Conservation (phyloP, 2,113 vertebrate genomes). For the Petroica traversi region DNA sequence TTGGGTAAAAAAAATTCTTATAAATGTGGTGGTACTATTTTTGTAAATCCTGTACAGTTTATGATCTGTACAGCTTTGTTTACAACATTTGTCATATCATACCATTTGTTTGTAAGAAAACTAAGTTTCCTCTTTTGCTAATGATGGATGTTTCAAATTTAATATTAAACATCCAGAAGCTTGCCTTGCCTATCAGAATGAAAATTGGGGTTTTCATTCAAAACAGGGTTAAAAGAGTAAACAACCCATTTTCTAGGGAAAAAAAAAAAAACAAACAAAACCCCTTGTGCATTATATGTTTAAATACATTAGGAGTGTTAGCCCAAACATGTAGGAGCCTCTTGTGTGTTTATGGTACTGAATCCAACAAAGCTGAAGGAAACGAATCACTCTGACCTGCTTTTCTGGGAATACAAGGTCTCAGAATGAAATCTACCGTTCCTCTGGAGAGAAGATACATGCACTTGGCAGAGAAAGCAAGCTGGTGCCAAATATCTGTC, state of each 20-base stretch:
- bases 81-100: not conserved
- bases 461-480: not conserved
- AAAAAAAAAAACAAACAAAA: too few relatives aligned
- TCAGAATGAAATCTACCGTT: not conserved
- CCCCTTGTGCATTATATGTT: not conserved
- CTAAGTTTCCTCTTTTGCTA: not conserved
- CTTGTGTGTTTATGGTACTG: not conserved
- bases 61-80: not conserved
- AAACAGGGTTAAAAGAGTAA: not conserved
- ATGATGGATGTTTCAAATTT: not conserved
- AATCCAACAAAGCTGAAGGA: not conserved
- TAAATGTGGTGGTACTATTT: not conserved
- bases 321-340: not conserved
- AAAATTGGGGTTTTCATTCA: not conserved
- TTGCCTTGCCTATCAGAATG: not conserved
- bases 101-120: not conserved
- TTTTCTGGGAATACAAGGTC: not conserved
- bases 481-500: not conserved
- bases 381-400: not conserved
- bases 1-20: not conserved
- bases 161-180: not conserved
- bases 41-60: not conserved
- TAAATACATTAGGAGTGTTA: not conserved
- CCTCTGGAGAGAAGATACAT: not conserved
- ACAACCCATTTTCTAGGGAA: not conserved